phyloP scores from a whole-genome alignment of 2,797 vertebrate species.

The Pseudomugil gertrudae region DNA sequence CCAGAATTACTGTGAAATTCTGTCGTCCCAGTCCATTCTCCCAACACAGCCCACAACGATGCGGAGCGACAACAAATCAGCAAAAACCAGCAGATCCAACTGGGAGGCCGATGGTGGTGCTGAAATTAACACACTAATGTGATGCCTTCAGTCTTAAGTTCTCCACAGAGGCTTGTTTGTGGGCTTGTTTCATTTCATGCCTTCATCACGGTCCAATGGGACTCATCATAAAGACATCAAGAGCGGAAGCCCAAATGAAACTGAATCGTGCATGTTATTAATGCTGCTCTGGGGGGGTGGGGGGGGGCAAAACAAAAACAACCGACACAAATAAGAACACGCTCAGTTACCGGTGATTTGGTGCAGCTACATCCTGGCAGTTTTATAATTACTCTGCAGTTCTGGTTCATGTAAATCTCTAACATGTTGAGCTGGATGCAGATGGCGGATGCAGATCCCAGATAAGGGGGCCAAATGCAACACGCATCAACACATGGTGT shows the following conservation, averaged over 20 bases:
- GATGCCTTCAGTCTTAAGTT: slow-evolving; percentile 67
- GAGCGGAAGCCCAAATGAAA: slow-evolving; percentile 58
- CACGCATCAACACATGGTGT: slow-evolving; percentile 18
- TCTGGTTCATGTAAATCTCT: slow-evolving; percentile 55
- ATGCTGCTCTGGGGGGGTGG: slow-evolving; percentile 28
- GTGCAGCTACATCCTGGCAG: slow-evolving; percentile 47
- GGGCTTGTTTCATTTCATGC: slow-evolving; percentile 68
- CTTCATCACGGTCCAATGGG: slow-evolving; percentile 64
- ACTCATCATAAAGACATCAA: slow-evolving; percentile 65
- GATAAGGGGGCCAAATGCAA: slow-evolving; percentile 30
- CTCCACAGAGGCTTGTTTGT: slow-evolving; percentile 66
- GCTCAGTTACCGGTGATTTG: slow-evolving; percentile 59
- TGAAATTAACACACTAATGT: slow-evolving; percentile 72
- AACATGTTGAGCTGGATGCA: slow-evolving; percentile 56
- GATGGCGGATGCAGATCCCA: slow-evolving; percentile 63
- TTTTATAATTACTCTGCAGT: slow-evolving; percentile 52
- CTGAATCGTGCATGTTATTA: slow-evolving; percentile 52
- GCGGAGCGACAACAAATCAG: slow-evolving; percentile 54
- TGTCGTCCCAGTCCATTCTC: slow-evolving; percentile 62
- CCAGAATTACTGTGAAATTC: slow-evolving; percentile 74
- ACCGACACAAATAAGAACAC: slow-evolving; percentile 41
- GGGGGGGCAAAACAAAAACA: slow-evolving; percentile 41
- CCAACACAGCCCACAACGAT: slow-evolving; percentile 45
- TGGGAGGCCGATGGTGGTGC: slow-evolving; percentile 33
- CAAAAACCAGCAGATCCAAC: slow-evolving; percentile 41